A percentile compares a stretch with the other conserved stretches of the same genome.
Evolutionary conservation across 2,797 vertebrate species (phyloP).

Genomic region (Crenuchus spilurus): DNA sequence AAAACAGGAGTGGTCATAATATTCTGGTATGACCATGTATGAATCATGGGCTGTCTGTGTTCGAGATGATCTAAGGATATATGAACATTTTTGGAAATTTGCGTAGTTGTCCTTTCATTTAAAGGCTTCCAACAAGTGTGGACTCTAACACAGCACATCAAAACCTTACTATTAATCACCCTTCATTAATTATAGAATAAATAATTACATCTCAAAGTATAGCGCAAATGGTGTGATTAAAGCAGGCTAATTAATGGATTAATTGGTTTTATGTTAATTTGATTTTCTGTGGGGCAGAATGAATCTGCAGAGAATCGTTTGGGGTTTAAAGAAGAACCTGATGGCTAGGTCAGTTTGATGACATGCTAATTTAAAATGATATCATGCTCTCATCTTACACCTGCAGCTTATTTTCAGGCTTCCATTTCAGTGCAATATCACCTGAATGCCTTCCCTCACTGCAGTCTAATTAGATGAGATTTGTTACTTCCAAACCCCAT

Average conservation of each 20-base stretch:
- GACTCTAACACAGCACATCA: constrained; percentile 59
- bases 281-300: constrained; percentile 73
- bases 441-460: neutral
- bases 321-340: constrained; percentile 55
- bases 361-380: constrained; percentile 41
- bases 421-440: constrained; percentile 6
- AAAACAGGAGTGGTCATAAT: no score
- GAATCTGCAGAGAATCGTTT: constrained; percentile 66
- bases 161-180: constrained; percentile 75
- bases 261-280: constrained; percentile 84
- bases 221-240: constrained; percentile 79
- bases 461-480: neutral
- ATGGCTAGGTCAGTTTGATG: constrained; percentile 50
- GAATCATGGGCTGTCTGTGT: neutral
- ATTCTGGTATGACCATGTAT: no score
- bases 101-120: constrained; percentile 21
- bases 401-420: constrained; percentile 16
- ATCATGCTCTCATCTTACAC: constrained; percentile 19
- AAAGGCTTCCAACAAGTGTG: constrained; percentile 3
- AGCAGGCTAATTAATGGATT: constrained; percentile 79
- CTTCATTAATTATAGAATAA: constrained; percentile 79
- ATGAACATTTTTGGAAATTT: neutral
- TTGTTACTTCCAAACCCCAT: no score
- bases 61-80: neutral
- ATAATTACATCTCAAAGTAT: constrained; percentile 79